These are phyloP conservation scores for Saturnia japonica DNA, from an alignment of 2,888 invertebrate species.

Conservation along the genomic window DNA sequence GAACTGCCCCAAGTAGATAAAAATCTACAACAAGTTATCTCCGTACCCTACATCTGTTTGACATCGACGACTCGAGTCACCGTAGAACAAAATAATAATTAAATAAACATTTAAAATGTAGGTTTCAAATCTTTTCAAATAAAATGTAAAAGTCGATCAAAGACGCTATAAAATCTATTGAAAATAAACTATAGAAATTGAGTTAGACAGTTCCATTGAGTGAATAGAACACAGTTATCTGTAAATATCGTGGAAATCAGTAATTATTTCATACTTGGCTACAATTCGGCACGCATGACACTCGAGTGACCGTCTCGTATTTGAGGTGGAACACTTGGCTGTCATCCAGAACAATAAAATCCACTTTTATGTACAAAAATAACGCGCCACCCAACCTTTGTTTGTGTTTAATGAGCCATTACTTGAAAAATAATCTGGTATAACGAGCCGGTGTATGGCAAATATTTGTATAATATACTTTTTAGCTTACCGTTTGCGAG, in stretches of 20 bases:
- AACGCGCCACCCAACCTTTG: constrained; percentile 4
- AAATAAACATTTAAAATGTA: too few relatives aligned
- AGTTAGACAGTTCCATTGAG: not conserved
- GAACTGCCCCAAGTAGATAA: too few relatives aligned
- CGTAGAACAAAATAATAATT: too few relatives aligned
- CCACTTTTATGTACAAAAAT: constrained; percentile 13
- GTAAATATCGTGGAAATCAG: constrained; percentile 24
- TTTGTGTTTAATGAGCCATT: constrained; percentile 16
- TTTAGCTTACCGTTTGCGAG: not conserved
- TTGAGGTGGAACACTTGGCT: constrained; percentile 12
- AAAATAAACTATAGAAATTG: not conserved
- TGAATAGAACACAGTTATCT: not conserved
- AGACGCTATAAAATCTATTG: too few relatives aligned
- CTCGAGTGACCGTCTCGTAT: constrained; percentile 21
- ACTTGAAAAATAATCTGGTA: constrained; percentile 9
- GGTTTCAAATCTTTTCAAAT: too few relatives aligned
- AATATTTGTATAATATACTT: not conserved
- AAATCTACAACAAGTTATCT: too few relatives aligned
- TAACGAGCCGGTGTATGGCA: constrained; percentile 12
- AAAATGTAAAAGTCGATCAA: too few relatives aligned
- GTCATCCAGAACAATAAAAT: constrained; percentile 13
- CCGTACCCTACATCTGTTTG: too few relatives aligned
- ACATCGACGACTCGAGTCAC: too few relatives aligned
- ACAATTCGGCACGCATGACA: constrained; percentile 25
- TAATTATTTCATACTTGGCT: constrained; percentile 21